Evolutionary conservation across 2,797 vertebrate species (phyloP).

Genomic region (Diglossa cyanea): DNA sequence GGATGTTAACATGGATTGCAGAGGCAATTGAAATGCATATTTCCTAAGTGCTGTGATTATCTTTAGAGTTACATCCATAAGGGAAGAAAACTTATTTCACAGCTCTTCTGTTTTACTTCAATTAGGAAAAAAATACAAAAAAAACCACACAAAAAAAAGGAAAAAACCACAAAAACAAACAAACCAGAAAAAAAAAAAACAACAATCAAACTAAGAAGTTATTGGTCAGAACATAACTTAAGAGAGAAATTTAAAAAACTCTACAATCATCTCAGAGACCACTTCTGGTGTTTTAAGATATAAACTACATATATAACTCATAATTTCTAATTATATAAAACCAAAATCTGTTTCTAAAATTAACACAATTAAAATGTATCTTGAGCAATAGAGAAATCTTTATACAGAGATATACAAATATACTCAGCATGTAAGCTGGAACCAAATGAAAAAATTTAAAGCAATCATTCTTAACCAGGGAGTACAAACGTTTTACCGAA

Average conservation of each 20-base stretch:
- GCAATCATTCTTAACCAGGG: not conserved
- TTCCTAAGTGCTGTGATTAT: not conserved
- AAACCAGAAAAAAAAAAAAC: not conserved
- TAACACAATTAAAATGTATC: not conserved
- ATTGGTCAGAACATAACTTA: not conserved
- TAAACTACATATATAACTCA: not conserved
- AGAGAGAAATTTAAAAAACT: not conserved
- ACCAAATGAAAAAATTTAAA: not conserved
- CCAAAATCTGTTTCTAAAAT: not conserved
- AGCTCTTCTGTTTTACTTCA: not conserved
- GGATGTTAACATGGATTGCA: not conserved
- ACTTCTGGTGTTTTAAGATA: not conserved
- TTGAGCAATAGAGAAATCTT: not conserved
- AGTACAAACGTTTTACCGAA: not conserved
- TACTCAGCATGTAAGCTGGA: not conserved
- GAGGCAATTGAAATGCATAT: not conserved
- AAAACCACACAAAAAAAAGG: rapidly evolving
- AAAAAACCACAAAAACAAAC: not conserved
- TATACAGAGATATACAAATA: not conserved
- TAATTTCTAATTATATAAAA: not conserved
- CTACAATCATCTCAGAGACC: not conserved
- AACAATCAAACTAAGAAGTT: not conserved
- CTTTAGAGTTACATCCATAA: not conserved
- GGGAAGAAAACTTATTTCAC: not conserved
- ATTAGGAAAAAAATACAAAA: not conserved